A percentile compares a stretch with the other conserved stretches of the same genome.
Evolutionary conservation across 2,797 vertebrate species (phyloP).

Genomic region (Mormyrops boulengeri): DNA sequence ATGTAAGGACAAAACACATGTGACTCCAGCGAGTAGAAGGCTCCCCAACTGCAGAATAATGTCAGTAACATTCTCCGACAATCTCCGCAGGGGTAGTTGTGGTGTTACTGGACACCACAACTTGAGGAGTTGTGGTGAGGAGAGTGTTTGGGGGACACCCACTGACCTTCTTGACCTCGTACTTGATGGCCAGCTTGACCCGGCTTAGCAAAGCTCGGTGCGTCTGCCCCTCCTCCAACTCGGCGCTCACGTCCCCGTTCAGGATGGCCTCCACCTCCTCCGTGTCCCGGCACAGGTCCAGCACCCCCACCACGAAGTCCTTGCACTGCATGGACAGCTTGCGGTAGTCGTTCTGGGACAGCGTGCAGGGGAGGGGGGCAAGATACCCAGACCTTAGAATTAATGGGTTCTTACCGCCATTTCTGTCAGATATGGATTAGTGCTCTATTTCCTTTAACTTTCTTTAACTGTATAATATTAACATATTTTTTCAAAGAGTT

Average conservation of each 20-base stretch:
- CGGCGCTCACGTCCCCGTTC: constrained; percentile 71
- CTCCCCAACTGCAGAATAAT: background rate
- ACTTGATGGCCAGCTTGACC: constrained; percentile 81
- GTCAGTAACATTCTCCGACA: background rate
- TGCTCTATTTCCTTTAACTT: background rate
- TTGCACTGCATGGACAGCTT: constrained; percentile 88
- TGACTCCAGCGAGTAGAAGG: background rate
- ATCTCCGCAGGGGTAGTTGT: background rate
- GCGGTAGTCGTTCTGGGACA: constrained; percentile 74
- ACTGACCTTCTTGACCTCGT: constrained; percentile 82
- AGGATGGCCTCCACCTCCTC: constrained; percentile 82
- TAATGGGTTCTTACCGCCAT: background rate
- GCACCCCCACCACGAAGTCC: constrained; percentile 80
- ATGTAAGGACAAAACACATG: background rate
- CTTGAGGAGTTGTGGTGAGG: no score
- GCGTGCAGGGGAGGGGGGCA: background rate
- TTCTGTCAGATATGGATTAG: background rate
- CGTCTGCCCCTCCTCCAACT: constrained; percentile 60
- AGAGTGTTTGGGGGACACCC: background rate
- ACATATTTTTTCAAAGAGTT: background rate
- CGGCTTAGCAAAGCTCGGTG: constrained; percentile 70
- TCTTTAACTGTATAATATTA: background rate
- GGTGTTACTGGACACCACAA: background rate
- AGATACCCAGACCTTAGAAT: constrained; percentile 9
- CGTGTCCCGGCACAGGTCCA: constrained; percentile 77